Percentiles rank a stretch among this genome's conserved stretches.
Conservation (phyloP, 1,140 invertebrate species). For the Dufourea novaeangliae region DNA sequence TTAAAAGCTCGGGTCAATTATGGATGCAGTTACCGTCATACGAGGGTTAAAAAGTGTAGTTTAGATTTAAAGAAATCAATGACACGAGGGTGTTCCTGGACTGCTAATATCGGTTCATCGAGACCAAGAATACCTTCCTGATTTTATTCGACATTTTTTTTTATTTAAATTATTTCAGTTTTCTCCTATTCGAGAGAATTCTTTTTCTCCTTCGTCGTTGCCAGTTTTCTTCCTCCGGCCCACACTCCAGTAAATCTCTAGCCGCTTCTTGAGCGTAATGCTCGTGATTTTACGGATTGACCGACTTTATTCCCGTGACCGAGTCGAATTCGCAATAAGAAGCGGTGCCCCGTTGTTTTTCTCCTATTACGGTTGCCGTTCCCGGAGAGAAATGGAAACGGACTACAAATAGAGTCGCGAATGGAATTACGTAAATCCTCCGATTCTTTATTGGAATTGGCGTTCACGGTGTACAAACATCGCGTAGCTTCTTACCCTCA, state of each 20-base stretch:
- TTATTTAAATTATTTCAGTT: neutral
- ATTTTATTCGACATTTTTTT: constrained; percentile 7
- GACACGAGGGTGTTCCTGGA: too few species aligned
- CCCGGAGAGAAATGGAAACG: neutral
- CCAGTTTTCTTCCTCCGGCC: constrained; percentile 31
- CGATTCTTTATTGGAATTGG: neutral
- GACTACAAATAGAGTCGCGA: constrained; percentile 20
- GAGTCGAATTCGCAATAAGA: constrained; percentile 49
- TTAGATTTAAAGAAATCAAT: too few species aligned
- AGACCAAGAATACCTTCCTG: too few species aligned
- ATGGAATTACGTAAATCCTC: constrained; percentile 2
- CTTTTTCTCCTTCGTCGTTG: neutral
- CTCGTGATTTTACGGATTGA: constrained; percentile 49
- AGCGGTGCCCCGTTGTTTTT: neutral
- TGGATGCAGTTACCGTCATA: too few species aligned
- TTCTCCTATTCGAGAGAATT: neutral
- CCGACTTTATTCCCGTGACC: constrained; percentile 44
- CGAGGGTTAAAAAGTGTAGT: too few species aligned
- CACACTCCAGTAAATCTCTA: constrained; percentile 40
- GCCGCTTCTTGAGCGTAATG: constrained; percentile 25
- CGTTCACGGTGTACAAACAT: neutral
- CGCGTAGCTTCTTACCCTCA: neutral
- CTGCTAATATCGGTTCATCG: too few species aligned
- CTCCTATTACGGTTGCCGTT: neutral
- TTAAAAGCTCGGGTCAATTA: too few species aligned